These are phyloP conservation scores for Bellardia bayeri DNA, from an alignment of 2,888 invertebrate species.

Conservation along the genomic window DNA sequence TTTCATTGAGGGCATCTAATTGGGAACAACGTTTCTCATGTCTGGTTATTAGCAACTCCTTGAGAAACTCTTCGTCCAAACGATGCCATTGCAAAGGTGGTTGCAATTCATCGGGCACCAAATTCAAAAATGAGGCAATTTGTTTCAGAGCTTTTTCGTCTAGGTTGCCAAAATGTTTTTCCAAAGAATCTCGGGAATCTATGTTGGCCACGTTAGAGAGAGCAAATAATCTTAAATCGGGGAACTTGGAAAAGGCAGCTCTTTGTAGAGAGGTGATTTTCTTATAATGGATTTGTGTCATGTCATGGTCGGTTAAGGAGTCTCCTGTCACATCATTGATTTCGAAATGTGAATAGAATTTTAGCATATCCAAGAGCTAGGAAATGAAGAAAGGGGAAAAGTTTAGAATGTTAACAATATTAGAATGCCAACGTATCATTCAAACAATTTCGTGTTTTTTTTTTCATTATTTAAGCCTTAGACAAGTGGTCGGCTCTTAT, in stretches of 20 bases:
- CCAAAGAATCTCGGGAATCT: conserved; percentile 91
- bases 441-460: too few relatives aligned
- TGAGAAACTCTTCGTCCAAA: conserved; percentile 91
- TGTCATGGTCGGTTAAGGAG: conserved; percentile 95
- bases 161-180: conserved; percentile 91
- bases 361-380: conserved; percentile 96
- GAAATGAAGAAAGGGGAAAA: neutral
- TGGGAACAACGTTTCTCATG: conserved; percentile 96
- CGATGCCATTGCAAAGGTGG: conserved; percentile 89
- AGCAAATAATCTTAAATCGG: conserved; percentile 93
- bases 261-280: conserved; percentile 97
- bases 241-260: conserved; percentile 96
- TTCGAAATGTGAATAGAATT: conserved; percentile 98
- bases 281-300: conserved; percentile 96
- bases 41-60: conserved; percentile 93
- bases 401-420: neutral
- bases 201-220: conserved; percentile 97
- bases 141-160: conserved; percentile 92
- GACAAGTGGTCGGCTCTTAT: too few relatives aligned
- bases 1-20: conserved; percentile 96
- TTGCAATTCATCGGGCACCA: conserved; percentile 91
- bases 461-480: too few relatives aligned
- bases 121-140: conserved; percentile 93
- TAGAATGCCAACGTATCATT: too few relatives aligned
- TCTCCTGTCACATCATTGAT: conserved; percentile 98